Base-by-base conservation (phyloP, 1,140 invertebrate genomes). In the Meloidogyne floridensis region DNA sequence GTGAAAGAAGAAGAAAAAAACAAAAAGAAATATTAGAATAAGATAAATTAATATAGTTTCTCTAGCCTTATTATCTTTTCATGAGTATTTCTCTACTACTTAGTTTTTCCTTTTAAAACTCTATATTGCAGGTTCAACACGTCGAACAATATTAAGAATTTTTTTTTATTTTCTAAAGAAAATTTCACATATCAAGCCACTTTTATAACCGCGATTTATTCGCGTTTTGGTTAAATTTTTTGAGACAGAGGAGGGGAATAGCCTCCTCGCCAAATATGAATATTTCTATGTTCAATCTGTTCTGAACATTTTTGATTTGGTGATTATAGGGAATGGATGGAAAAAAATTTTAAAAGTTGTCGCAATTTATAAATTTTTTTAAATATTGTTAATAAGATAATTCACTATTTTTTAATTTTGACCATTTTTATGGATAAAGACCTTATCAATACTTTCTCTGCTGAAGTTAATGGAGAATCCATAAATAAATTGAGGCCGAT, bases 231-330 rank as follows among this genome's bases (percentile, higher is more conserved):
- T 65, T 65, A 65, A 65, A 65, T 65, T 65, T 65, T 65, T 65
- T 65, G 59, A 65, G 59, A 65, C 59, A 65, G 59, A 65, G 59
- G 59, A 65, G 59, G 59, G 59, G 59, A n/a, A n/a, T 65, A 65
- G 18, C 59, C 59, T 65, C 15, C 59, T 65, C 59, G 59, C 59
- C 59, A n/a, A 32, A 32, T 32, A n/a, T n/a, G n/a, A n/a, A n/a
- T n/a, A n/a, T n/a, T n/a, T n/a, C n/a, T n/a, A n/a, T n/a, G n/a
- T n/a, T n/a, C n/a, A n/a, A n/a, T n/a, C n/a, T n/a, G n/a, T n/a
- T n/a, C n/a, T n/a, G n/a, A n/a, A 32, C 32, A 32, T 32, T 32
- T 32, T 32, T 2, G 32, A 1, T 2, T 32, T 32, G 32, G 2
- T 32, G 32, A 2, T 0, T 32, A 32, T 32, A 32, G 1, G 1